Evolutionary conservation across 92 coral and sea anemone species (phyloP), one percentile per base, ranked within the genome.

Genomic region (Hydrozoanthus gracilis): DNA sequence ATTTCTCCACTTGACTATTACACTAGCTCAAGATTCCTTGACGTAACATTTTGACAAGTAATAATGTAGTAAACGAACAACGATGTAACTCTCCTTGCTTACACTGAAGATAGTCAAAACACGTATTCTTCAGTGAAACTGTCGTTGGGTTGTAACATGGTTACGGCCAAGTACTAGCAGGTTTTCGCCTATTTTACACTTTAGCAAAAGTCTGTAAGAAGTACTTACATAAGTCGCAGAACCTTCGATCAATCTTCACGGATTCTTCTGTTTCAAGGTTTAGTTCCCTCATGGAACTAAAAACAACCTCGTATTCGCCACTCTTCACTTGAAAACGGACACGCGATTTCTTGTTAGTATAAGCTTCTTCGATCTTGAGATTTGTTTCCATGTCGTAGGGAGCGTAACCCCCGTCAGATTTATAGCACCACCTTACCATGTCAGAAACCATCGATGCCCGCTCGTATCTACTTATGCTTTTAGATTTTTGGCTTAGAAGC

Each of bases 321-420:
- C 82, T 80, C 6, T 87, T 87, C 0, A 73, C 49, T 6, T 14
- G 13, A 51, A 88, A 39, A 2, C 49, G 50, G 13, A 92, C 85
- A 7, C 89, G 83, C 3, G 76, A 56, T 45, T 88, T 50, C 5
- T 87, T 86, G 39, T 76, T 80, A 15, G 4, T 65, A 77, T 51
- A 89, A 11, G 98, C 98, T 48, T 89, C 82, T 87, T 94, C 98
- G 54, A 94, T 91, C 74, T 89, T 55, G 7, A 85, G 79, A 51
- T 88, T 94, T n/a, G 18, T 45, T 13, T 58, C 86, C 7, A 79
- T 49, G 50, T 87, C 89, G 73, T 92, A 94, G 2, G 89, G 87
- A 11, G 49, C 77, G 6, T 47, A 74, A 9, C 60, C 55, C 17
- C 80, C 66, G 0, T 44, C 87, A 48, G 56, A 84, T 8, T 47